Evolutionary conservation across 2,797 vertebrate species (phyloP).

Genomic region (Clarias pachynema): DNA sequence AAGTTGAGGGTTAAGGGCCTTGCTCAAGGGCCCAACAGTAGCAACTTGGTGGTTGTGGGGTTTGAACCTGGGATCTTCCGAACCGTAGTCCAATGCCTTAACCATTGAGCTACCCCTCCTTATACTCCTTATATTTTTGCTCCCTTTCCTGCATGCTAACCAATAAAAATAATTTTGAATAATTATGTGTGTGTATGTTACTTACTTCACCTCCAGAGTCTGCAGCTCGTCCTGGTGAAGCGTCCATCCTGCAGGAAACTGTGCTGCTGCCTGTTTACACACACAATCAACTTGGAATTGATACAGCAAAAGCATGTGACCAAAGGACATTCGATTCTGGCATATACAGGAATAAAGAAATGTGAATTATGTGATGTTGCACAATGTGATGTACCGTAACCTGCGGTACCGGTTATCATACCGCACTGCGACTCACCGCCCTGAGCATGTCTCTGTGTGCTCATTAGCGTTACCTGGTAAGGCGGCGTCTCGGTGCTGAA

Average conservation of each 20-base stretch:
- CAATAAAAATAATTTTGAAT: background rate
- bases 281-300: background rate
- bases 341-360: background rate
- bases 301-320: background rate
- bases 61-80: no score
- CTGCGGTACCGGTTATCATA: background rate
- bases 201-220: constrained; percentile 56
- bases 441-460: background rate
- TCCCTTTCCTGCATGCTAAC: background rate
- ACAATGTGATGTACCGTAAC: background rate
- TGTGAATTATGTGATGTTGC: background rate
- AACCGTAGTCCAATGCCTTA: no score
- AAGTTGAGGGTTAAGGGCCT: no score
- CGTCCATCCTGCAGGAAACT: constrained; percentile 68
- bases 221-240: constrained; percentile 60
- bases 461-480: constrained; percentile 34
- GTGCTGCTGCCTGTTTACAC: constrained; percentile 8
- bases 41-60: no score
- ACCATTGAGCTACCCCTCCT: no score
- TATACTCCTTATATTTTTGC: background rate
- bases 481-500: constrained; percentile 21
- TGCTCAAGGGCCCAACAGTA: no score
- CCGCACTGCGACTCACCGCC: background rate
- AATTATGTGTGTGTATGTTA: background rate
- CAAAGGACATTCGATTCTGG: background rate